Evolutionary conservation across 2,888 invertebrate species (phyloP), one percentile per base, ranked within the genome.

Genomic region (Dolichopus griseipennis): DNA sequence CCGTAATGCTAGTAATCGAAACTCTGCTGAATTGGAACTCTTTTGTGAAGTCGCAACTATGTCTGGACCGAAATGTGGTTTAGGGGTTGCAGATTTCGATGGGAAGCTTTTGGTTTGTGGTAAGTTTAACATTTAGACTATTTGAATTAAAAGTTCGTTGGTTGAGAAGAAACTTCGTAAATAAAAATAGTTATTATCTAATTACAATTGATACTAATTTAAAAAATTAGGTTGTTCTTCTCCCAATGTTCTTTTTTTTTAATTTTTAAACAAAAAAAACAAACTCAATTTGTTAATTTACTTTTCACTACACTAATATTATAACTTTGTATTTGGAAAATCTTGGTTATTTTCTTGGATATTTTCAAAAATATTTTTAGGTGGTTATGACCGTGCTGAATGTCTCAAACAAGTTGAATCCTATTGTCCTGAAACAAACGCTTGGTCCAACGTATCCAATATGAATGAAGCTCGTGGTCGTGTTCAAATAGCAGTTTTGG

Each of bases 301-400:
- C 27, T 27, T 27, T 18, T 15, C 18, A 52, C 52, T 52, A 52
- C 52, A 52, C 52, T 52, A 52, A 52, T n/a, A 52, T 52, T 52
- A 18, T 52, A 18, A 12, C 52, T 18, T 52, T 52, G n/a, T 52
- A 52, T 18, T 52, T 15, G 52, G 52, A 52, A 52, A 52, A 52
- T 52, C 6, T 18, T 2, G 6, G 9, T 52, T 52, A 12, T 52
- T 52, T 52, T n/a, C 52, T 52, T 15, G 18, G 52, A n/a, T 12
- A 52, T 52, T 52, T 52, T 52, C n/a, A 18, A 37, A 37, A 37
- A 18, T 8, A 33, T 52, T 66, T 67, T 64, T 43, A 71, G 71
- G 90, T 75, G 90, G 91, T 10, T 93, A 94, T 82, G 92, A 93
- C 82, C 85, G 93, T 72, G 90, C 90, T 63, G 91, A 93, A 78